A percentile compares a stretch with the other conserved stretches of the same genome.
These are phyloP conservation scores for Parnassius apollo DNA, from an alignment of 2,888 invertebrate genomes.

Conservation along the genomic window DNA sequence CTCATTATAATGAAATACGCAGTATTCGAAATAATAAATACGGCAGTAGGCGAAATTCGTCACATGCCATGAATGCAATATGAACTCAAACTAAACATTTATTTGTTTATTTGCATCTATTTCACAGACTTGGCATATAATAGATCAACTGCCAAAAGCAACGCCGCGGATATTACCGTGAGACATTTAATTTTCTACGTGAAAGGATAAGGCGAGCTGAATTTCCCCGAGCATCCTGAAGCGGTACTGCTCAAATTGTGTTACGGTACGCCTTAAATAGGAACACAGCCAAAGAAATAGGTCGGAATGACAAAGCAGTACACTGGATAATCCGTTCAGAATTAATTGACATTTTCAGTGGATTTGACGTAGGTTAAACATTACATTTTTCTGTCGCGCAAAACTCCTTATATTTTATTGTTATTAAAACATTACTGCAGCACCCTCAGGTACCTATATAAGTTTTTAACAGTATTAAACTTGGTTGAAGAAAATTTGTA, in stretches of 20 bases:
- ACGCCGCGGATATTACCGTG: conserved; percentile 70
- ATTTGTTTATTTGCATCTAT: conserved; percentile 38
- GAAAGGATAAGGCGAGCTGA: conserved; percentile 75
- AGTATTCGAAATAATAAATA: too few species aligned
- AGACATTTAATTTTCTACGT: conserved; percentile 81
- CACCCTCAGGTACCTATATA: too few species aligned
- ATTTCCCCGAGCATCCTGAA: conserved; percentile 65
- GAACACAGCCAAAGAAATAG: conserved; percentile 35
- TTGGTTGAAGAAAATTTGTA: too few species aligned
- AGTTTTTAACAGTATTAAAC: too few species aligned
- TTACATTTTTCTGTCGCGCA: too few species aligned
- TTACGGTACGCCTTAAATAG: conserved; percentile 58
- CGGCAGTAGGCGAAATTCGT: conserved; percentile 8
- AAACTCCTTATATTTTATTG: too few species aligned
- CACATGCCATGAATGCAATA: conserved; percentile 22
- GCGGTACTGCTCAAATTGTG: conserved; percentile 59
- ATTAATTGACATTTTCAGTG: neutral
- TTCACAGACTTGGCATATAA: conserved; percentile 43
- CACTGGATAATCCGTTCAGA: conserved; percentile 27
- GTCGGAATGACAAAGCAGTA: conserved; percentile 26
- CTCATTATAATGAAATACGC: too few species aligned
- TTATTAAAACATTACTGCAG: too few species aligned
- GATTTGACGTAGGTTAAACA: neutral
- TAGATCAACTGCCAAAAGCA: conserved; percentile 76
- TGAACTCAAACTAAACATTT: conserved; percentile 36